phyloP scores from a whole-genome alignment of 1,140 invertebrate species.

The Drosophila virilis region DNA sequence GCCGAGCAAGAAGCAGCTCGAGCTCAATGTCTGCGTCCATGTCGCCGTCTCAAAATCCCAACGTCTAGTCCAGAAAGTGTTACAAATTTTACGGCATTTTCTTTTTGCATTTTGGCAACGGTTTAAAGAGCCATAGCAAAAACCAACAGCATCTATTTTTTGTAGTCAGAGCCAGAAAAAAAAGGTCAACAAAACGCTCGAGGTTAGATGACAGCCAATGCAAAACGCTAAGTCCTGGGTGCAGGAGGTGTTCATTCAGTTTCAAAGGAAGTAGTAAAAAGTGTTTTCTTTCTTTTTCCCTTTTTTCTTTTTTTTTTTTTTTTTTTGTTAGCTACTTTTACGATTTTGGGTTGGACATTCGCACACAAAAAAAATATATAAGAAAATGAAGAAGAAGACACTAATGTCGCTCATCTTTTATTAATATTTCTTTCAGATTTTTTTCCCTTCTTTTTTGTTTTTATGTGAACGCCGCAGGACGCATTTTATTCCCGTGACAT shows the following conservation, averaged over 20 bases:
- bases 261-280: conserved; percentile 76
- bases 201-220: conserved; percentile 61
- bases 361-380: conserved; percentile 44
- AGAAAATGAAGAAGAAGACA: conserved; percentile 58
- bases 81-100: conserved; percentile 80
- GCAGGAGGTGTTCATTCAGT: conserved; percentile 30
- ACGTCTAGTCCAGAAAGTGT: conserved; percentile 66
- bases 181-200: conserved; percentile 78
- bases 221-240: conserved; percentile 5
- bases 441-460: conserved; percentile 22
- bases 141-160: conserved; percentile 34
- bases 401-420: conserved; percentile 82
- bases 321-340: conserved; percentile 53
- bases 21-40: conserved; percentile 30
- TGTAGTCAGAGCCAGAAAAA: conserved; percentile 19
- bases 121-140: conserved; percentile 57
- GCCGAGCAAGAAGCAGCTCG: conserved; percentile 11
- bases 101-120: conserved; percentile 62
- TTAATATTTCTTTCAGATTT: conserved; percentile 80
- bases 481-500: conserved; percentile 27
- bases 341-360: conserved; percentile 71
- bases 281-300: conserved; percentile 59
- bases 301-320: conserved; percentile 13
- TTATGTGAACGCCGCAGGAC: conserved; percentile 61
- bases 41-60: conserved; percentile 13